A percentile compares a stretch with the other conserved stretches of the same genome.
phyloP scores from a whole-genome alignment of 2,113 vertebrate species.

The Ciconia maguari region DNA sequence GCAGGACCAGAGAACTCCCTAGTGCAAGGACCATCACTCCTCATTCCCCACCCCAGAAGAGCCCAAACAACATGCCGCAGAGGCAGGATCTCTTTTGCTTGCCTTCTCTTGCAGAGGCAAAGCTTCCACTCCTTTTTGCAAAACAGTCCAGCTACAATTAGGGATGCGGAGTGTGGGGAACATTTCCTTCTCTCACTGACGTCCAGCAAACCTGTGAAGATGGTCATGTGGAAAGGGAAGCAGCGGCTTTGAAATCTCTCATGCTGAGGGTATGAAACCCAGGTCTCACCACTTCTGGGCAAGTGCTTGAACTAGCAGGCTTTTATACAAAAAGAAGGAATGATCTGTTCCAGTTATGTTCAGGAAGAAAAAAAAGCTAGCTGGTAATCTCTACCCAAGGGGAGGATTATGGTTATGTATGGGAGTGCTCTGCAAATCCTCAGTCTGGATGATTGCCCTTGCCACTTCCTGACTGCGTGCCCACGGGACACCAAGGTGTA shows the following conservation, averaged over 20 bases:
- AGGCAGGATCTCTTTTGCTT: background rate
- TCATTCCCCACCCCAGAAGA: background rate
- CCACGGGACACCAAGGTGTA: background rate
- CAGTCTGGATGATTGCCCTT: background rate
- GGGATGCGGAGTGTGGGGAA: background rate
- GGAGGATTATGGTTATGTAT: background rate
- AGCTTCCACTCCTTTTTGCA: background rate
- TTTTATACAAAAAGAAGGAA: background rate
- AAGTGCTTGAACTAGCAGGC: background rate
- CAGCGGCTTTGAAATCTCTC: background rate
- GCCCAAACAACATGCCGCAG: background rate
- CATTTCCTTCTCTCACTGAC: background rate
- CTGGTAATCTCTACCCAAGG: background rate
- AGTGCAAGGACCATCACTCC: background rate
- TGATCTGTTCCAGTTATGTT: background rate
- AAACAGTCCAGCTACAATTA: background rate
- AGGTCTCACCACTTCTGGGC: background rate
- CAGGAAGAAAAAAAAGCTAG: background rate
- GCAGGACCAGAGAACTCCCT: background rate
- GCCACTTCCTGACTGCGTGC: background rate
- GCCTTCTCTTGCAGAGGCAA: background rate
- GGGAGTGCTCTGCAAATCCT: background rate
- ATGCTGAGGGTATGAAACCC: background rate
- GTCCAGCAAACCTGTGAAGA: background rate
- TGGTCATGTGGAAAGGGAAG: background rate